These are phyloP conservation scores for Epsilonema sp. DNA, from an alignment of 2,888 invertebrate species.

Conservation along the genomic window DNA sequence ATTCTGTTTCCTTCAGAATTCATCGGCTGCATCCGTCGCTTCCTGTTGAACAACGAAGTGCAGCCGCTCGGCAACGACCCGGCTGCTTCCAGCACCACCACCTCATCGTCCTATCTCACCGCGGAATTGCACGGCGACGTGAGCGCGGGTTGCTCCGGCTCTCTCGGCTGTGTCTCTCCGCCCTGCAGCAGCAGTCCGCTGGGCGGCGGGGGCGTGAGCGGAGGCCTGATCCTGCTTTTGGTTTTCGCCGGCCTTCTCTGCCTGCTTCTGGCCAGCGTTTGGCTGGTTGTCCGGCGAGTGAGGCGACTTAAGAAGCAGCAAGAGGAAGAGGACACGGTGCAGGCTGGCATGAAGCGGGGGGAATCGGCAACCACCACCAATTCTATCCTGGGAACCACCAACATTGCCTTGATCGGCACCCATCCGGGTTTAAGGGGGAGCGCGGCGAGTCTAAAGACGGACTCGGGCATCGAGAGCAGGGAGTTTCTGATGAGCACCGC, in stretches of 20 bases:
- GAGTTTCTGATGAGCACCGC: not conserved
- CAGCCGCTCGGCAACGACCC: slow-evolving; percentile 63
- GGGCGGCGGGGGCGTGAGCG: slow-evolving; percentile 49
- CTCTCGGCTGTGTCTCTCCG: slow-evolving; percentile 1
- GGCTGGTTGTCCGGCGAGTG: slow-evolving; percentile 45
- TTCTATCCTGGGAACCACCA: not conserved
- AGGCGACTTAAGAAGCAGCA: not conserved
- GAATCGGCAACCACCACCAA: not conserved
- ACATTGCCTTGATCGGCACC: not conserved
- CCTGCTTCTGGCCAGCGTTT: slow-evolving; percentile 62
- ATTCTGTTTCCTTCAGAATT: slow-evolving; percentile 39
- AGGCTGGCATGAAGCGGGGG: not conserved
- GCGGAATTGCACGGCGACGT: not conserved
- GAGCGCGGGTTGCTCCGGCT: slow-evolving; percentile 42
- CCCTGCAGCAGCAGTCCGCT: slow-evolving; percentile 1
- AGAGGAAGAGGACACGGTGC: too few species aligned
- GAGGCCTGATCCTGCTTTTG: slow-evolving; percentile 73
- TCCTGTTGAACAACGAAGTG: slow-evolving; percentile 65
- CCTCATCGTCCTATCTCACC: too few species aligned
- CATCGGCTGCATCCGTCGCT: slow-evolving; percentile 70
- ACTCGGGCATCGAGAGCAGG: not conserved
- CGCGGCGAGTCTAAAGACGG: not conserved
- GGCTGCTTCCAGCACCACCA: slow-evolving; percentile 44
- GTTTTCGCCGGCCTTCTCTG: slow-evolving; percentile 81
- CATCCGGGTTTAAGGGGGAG: not conserved